Conservation (phyloP, 2,113 vertebrate species). For the Muntiacus muntjak region DNA sequence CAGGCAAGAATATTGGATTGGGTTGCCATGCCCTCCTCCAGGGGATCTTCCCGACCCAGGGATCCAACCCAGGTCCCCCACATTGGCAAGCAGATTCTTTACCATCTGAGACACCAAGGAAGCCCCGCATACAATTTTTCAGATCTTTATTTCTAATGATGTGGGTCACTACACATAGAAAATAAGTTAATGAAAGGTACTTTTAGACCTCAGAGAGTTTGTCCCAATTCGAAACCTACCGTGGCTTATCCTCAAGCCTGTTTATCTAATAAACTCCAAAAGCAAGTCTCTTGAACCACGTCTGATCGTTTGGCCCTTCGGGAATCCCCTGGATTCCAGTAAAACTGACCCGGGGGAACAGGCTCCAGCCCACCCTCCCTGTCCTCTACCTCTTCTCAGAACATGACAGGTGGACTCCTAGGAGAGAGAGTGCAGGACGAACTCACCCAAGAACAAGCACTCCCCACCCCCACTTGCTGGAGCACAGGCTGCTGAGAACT, state of each 20-base stretch:
- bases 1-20: neutral
- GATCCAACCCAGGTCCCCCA: neutral
- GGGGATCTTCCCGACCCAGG: neutral
- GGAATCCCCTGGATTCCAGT: neutral
- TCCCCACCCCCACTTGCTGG: neutral
- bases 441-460: neutral
- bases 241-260: neutral
- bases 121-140: neutral
- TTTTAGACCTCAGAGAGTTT: neutral
- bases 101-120: neutral
- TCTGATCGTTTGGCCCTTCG: neutral
- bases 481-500: neutral
- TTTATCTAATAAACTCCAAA: neutral
- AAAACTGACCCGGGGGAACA: neutral
- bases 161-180: neutral
- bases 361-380: neutral
- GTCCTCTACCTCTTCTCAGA: neutral
- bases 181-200: neutral
- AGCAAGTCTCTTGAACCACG: neutral
- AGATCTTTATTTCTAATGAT: neutral
- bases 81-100: neutral
- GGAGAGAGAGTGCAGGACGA: too few species aligned
- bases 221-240: neutral
- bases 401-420: neutral
- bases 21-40: neutral